Percentiles rank a stretch among this genome's conserved stretches.
These are phyloP conservation scores for Papilio demoleus DNA, from an alignment of 2,888 invertebrate species.

Conservation along the genomic window DNA sequence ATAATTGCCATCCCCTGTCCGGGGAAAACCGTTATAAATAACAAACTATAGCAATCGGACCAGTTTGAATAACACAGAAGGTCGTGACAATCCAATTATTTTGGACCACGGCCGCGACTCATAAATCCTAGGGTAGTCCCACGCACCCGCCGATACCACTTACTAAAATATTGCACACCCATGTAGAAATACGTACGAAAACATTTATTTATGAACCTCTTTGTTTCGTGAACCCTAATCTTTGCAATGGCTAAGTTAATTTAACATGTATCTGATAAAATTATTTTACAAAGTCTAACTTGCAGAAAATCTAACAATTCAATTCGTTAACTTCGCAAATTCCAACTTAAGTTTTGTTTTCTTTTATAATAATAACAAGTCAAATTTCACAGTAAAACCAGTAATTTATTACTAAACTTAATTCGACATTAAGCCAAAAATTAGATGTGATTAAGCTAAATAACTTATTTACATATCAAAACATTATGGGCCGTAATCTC, in stretches of 20 bases:
- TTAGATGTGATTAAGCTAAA: constrained; percentile 10
- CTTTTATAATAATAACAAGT: not conserved
- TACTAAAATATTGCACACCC: constrained; percentile 37
- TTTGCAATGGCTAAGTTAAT: constrained; percentile 24
- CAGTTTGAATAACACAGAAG: constrained; percentile 31
- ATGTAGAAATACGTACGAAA: constrained; percentile 28
- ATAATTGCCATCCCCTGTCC: constrained; percentile 21
- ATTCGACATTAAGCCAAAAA: constrained; percentile 8
- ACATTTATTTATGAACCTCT: constrained; percentile 35
- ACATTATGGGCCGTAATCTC: not conserved
- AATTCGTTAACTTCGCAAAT: no score
- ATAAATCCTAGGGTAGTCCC: constrained; percentile 35
- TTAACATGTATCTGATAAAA: not conserved
- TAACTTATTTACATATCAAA: constrained; percentile 13
- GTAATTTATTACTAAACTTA: constrained; percentile 5
- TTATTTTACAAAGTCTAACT: not conserved
- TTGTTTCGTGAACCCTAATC: constrained; percentile 20
- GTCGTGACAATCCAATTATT: constrained; percentile 40
- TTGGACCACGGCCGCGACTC: constrained; percentile 26
- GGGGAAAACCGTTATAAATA: constrained; percentile 21
- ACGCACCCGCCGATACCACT: constrained; percentile 36
- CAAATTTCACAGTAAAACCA: not conserved
- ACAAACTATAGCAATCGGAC: constrained; percentile 28
- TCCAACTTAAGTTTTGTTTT: not conserved
- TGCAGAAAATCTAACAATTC: not conserved